A percentile compares a stretch with the other conserved stretches of the same genome.
phyloP scores from a whole-genome alignment of 2,888 invertebrate species.

The Pterostichus madidus region DNA sequence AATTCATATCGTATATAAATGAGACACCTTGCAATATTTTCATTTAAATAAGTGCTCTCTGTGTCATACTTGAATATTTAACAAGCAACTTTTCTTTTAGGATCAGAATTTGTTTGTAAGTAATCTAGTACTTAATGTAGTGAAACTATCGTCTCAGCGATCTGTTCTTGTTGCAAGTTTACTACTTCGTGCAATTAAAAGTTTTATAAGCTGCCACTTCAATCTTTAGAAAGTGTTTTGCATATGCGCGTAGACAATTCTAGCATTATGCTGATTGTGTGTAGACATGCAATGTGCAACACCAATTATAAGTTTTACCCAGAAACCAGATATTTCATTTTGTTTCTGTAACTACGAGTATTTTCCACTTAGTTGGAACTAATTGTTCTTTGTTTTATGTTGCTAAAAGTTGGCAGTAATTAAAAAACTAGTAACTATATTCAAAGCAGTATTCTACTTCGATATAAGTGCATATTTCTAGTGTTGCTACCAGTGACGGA shows the following conservation, averaged over 20 bases:
- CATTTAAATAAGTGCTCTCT: constrained; percentile 4
- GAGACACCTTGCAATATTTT: constrained; percentile 16
- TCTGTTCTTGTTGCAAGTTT: background rate
- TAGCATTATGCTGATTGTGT: background rate
- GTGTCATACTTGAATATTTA: background rate
- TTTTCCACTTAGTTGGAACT: background rate
- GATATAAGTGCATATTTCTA: no score
- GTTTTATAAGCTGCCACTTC: constrained; percentile 4
- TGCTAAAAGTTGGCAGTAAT: no score
- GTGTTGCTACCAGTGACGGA: no score
- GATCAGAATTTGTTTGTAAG: background rate
- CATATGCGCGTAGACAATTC: background rate
- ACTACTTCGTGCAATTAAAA: constrained; percentile 31
- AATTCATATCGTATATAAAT: constrained; percentile 18
- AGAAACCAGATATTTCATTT: background rate
- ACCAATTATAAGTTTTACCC: constrained; percentile 39
- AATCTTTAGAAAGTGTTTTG: constrained; percentile 31
- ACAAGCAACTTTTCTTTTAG: background rate
- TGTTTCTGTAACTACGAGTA: background rate
- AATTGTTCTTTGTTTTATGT: no score
- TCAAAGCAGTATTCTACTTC: no score
- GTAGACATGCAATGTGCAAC: constrained; percentile 19
- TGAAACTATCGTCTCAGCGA: background rate
- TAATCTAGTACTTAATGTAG: background rate
- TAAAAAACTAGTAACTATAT: no score